A percentile compares a stretch with the other conserved stretches of the same genome.
Evolutionary conservation across 2,888 invertebrate genomes (phyloP).

Genomic region (Catocala fraxini): DNA sequence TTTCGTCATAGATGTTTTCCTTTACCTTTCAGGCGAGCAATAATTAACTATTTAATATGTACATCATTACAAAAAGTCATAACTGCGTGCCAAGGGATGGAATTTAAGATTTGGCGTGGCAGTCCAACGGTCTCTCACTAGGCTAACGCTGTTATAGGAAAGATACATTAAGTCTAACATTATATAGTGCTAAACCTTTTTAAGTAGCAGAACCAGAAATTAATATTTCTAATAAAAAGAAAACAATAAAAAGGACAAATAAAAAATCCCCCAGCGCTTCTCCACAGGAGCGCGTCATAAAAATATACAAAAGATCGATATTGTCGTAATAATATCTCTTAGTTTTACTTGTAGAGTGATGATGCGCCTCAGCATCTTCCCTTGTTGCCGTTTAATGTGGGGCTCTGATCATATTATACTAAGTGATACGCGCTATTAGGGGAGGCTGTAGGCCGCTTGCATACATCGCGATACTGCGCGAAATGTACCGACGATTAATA

Average conservation of each 20-base stretch:
- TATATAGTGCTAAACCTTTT: too few relatives aligned
- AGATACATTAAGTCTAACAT: too few relatives aligned
- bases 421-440: constrained; percentile 79
- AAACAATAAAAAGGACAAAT: constrained; percentile 1
- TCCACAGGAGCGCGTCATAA: constrained; percentile 12
- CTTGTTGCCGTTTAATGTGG: constrained; percentile 53
- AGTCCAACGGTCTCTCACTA: too few relatives aligned
- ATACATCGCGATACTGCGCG: constrained; percentile 15
- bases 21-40: too few relatives aligned
- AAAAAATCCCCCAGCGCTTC: constrained; percentile 4
- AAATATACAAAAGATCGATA: constrained; percentile 16
- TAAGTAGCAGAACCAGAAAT: background rate
- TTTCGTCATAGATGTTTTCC: too few relatives aligned
- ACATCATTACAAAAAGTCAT: too few relatives aligned
- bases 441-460: constrained; percentile 47
- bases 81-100: too few relatives aligned
- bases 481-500: background rate
- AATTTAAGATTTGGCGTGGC: too few relatives aligned
- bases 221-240: background rate
- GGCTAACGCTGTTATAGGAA: too few relatives aligned
- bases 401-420: constrained; percentile 79
- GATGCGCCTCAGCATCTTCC: constrained; percentile 30
- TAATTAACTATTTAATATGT: too few relatives aligned
- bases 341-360: constrained; percentile 16
- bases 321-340: constrained; percentile 19